phyloP scores from a whole-genome alignment of 2,888 invertebrate genomes.

The Flexamia atlantica region DNA sequence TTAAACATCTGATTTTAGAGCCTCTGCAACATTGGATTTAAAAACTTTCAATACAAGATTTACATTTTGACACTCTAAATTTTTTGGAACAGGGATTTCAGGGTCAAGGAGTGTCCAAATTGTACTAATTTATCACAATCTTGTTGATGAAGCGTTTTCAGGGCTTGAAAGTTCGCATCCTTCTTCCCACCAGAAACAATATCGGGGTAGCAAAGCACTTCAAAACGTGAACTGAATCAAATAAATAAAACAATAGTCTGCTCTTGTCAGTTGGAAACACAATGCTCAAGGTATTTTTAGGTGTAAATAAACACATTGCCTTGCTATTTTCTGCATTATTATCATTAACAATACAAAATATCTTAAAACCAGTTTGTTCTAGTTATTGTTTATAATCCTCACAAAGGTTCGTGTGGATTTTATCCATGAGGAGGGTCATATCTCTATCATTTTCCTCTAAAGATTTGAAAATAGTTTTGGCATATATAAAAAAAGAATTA shows the following conservation, averaged over 20 bases:
- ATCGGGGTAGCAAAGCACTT: background rate
- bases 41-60: background rate
- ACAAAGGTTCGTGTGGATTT: too few species aligned
- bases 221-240: constrained; percentile 1
- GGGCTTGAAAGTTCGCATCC: background rate
- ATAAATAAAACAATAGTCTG: constrained; percentile 9
- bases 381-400: too few species aligned
- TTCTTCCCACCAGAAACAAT: too few species aligned
- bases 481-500: too few species aligned
- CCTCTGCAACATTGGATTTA: background rate
- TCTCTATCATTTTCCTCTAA: too few species aligned
- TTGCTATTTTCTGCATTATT: constrained; percentile 10
- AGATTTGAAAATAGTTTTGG: too few species aligned
- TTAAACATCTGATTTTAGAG: too few species aligned
- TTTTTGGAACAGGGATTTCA: constrained; percentile 5
- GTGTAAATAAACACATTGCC: background rate
- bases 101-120: background rate
- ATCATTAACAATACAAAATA: background rate
- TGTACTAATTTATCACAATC: too few species aligned
- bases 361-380: background rate
- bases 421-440: too few species aligned
- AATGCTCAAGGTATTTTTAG: background rate
- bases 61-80: constrained; percentile 10
- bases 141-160: background rate
- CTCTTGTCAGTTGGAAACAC: background rate